Evolutionary conservation across 2,113 vertebrate species (phyloP), one percentile per base, ranked within the genome.

Genomic region (Nanorana parkeri): DNA sequence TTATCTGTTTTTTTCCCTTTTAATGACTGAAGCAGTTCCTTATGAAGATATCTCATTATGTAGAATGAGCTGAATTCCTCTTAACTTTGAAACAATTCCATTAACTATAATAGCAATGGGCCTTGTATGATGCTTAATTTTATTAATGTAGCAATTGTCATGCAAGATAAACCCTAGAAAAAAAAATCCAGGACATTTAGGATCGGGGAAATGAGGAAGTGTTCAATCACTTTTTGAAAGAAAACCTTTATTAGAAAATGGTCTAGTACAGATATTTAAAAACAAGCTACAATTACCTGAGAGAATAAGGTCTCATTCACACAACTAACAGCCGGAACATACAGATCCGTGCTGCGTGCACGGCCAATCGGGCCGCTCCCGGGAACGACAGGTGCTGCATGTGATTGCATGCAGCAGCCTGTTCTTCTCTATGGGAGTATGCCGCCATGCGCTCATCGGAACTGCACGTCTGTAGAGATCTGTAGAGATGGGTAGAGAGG

Each of bases 91-190:
- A 80, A 80, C 77, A 69, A 80, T 80, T 60, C 65, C 77, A 80
- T 80, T 80, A 80, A 58, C 77, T 60, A 69, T 80, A 69, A 80
- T 80, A 80, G 77, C 77, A 80, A 60, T 51, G 65, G 29, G 65
- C 77, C 66, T 80, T 69, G 54, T 69, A 80, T 80, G 77, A 80
- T 80, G 65, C 77, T 80, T 80, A 66, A 58, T 68, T 69, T 69
- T 80, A 80, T 80, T 80, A 80, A 80, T 80, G 77, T 36, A 80
- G 77, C 66, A 68, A 80, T 80, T 80, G 77, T 80, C 66, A 79
- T 66, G 65, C 52, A 60, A 79, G 77, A 79, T 79, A 69, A 80
- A 80, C 54, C 47, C 77, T 58, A 61, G 54, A 60, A 69, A 56
- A 28, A 69, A 58, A 75, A 74, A 6, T 8, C n/a, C 5, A 41